Conservation (phyloP, 1,140 invertebrate genomes). For the Aphis craccivora region DNA sequence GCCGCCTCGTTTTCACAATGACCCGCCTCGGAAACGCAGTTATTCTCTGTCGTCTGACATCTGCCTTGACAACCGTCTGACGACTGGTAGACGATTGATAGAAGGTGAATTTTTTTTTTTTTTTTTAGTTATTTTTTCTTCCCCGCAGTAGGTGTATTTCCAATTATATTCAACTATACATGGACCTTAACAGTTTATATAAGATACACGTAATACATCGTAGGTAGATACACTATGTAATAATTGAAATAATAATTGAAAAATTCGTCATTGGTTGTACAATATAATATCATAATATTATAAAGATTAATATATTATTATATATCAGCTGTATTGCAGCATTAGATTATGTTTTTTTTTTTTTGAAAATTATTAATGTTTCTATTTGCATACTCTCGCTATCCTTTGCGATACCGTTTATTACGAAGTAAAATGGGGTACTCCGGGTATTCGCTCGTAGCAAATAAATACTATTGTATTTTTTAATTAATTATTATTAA, state of each 20-base stretch:
- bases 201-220: background rate
- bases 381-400: background rate
- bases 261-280: background rate
- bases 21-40: background rate
- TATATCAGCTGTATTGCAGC: background rate
- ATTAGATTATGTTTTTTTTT: background rate
- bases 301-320: background rate
- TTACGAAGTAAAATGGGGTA: background rate
- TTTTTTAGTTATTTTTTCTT: background rate
- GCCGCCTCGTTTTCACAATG: background rate
- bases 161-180: background rate
- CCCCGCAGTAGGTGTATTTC: background rate
- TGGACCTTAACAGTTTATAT: background rate
- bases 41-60: background rate
- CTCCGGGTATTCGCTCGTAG: background rate
- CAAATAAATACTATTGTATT: background rate
- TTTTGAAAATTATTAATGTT: background rate
- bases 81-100: background rate
- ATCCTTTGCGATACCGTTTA: background rate
- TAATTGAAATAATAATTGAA: background rate
- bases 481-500: background rate
- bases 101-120: background rate
- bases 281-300: background rate
- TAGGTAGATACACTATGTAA: background rate
- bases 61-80: background rate